Base-by-base conservation (phyloP, 2,797 vertebrate species). In the Cryptoprocta ferox region DNA sequence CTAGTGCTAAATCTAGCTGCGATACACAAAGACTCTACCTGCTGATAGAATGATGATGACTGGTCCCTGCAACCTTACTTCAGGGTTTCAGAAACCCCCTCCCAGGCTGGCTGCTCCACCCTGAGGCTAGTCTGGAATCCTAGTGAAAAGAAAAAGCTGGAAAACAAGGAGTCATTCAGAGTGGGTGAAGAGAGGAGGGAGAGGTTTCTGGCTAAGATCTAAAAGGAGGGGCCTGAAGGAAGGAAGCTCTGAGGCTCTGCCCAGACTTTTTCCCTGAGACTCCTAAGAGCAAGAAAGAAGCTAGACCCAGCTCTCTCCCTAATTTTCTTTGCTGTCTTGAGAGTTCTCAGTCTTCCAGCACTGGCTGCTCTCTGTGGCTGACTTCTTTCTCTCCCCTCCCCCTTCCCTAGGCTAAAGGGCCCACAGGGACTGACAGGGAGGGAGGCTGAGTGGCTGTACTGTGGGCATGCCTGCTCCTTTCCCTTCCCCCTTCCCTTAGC, bases 381-480 rank as follows among this genome's bases (percentile, higher is more conserved):
- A 85, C 97, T 94, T 71, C 63, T 89, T 88, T 79, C 95, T 42
- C 68, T 37, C 1, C 89, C 93, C 73, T 50, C 86, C 90, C 32
- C 81, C 24, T 75, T 78, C 94, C 91, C 87, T 14, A 48, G 80
- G 75, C 96, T 94, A 59, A 97, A 76, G 65, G 89, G 95, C 97
- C 98, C 70, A 14, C 80, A 24, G 98, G 98, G 97, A 95, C 94
- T 24, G 98, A 4, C 78, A 19, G 91, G 81, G 14, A 61, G 96
- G 30, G n/a, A 98, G 97, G 95, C 12, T 32, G 98, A 94, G 97
- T 0, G 66, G 96, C 11, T 0, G 92, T 86, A 91, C 98, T 97
- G 97, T 98, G 98, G 98, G 98, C 98, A 97, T 73, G 98, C 97
- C 97, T 92, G 97, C 85, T 94, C 91, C 96, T 89, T 63, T 89